Evolutionary conservation across 2,113 vertebrate genomes (phyloP).

Genomic region (Sorex araneus): DNA sequence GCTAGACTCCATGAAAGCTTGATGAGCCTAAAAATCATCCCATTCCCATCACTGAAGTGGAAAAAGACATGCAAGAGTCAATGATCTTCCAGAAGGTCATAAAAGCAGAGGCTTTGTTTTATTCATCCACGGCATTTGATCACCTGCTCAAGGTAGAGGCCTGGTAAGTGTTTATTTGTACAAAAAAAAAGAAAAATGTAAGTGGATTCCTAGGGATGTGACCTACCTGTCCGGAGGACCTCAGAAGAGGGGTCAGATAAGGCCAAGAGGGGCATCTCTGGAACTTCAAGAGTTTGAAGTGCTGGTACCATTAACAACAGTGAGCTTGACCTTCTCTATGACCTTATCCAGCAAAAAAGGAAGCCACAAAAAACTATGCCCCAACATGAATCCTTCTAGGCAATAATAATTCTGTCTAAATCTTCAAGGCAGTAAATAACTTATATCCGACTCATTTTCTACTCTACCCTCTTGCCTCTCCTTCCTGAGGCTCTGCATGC

Average conservation of each 20-base stretch:
- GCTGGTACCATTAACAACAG: neutral
- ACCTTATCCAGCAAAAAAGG: neutral
- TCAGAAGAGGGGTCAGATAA: neutral
- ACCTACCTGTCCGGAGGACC: neutral
- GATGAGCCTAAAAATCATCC: neutral
- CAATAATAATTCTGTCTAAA: neutral
- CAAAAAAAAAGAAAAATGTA: neutral
- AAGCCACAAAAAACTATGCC: neutral
- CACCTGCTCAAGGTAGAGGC: neutral
- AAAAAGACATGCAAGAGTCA: neutral
- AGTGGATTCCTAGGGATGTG: neutral
- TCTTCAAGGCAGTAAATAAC: neutral
- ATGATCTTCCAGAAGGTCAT: conserved; percentile 1
- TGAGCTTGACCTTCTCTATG: neutral
- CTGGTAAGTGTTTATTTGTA: neutral
- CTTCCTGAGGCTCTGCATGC: neutral
- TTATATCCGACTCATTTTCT: neutral
- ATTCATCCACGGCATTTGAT: neutral
- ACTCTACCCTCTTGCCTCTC: neutral
- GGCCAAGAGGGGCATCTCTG: neutral
- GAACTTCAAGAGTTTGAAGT: neutral
- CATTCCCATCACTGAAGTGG: neutral
- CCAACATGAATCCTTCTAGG: no score
- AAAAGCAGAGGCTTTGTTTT: neutral
- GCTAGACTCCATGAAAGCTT: neutral